A percentile compares a stretch with the other conserved stretches of the same genome.
Conservation (phyloP, 2,113 vertebrate species). For the Buteo buteo region DNA sequence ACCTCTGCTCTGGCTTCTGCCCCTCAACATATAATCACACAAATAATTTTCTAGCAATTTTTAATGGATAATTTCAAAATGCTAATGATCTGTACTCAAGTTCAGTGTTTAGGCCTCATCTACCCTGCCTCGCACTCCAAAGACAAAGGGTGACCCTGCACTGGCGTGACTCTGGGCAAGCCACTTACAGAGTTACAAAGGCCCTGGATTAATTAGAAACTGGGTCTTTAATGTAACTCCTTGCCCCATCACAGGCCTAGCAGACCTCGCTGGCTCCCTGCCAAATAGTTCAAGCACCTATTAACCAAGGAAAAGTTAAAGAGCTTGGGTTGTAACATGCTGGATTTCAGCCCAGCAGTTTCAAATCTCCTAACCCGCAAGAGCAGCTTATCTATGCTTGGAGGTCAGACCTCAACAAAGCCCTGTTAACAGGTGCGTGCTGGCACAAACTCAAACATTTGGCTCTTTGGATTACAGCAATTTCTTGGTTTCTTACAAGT, state of each 20-base stretch:
- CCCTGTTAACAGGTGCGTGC: not conserved
- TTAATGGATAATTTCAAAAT: not conserved
- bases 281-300: conserved; percentile 66
- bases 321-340: conserved; percentile 16
- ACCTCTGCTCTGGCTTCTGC: not conserved
- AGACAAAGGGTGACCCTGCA: not conserved
- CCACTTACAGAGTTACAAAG: not conserved
- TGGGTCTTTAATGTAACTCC: not conserved
- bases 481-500: not conserved
- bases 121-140: rapidly evolving
- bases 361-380: conserved; percentile 13
- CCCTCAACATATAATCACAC: not conserved
- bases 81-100: not conserved
- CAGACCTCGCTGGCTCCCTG: conserved; percentile 24
- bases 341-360: conserved; percentile 35
- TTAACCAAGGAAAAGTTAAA: conserved; percentile 55
- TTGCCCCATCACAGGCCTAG: not conserved
- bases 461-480: not conserved
- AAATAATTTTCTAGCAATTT: not conserved
- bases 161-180: not conserved
- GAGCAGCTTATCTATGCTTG: conserved; percentile 47
- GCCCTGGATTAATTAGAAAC: conserved; percentile 25
- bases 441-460: not conserved
- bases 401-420: conserved; percentile 22
- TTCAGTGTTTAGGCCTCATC: not conserved